phyloP scores from a whole-genome alignment of 2,797 vertebrate genomes.

The Ataeniobius toweri region DNA sequence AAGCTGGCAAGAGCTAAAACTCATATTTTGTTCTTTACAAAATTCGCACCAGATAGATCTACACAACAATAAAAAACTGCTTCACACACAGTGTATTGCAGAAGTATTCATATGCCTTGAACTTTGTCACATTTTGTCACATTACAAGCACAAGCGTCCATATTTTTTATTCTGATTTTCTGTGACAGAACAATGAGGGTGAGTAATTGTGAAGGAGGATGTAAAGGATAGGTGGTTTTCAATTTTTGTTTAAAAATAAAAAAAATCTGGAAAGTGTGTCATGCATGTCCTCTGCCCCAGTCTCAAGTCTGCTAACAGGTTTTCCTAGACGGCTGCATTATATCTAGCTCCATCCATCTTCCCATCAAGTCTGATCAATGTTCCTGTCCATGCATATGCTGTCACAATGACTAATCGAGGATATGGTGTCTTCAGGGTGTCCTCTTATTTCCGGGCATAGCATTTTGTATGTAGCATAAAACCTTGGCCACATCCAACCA shows the following conservation, averaged over 20 bases:
- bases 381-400: background rate
- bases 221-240: background rate
- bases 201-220: background rate
- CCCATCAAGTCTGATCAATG: background rate
- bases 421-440: background rate
- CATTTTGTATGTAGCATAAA: background rate
- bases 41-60: constrained; percentile 72
- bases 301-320: too few species aligned
- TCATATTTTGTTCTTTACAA: constrained; percentile 62
- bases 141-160: background rate
- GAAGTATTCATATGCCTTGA: background rate
- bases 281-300: too few species aligned
- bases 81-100: constrained; percentile 65
- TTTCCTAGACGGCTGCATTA: background rate
- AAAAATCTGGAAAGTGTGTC: too few species aligned
- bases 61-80: constrained; percentile 67
- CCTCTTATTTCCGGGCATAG: background rate
- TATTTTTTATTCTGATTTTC: background rate
- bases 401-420: background rate
- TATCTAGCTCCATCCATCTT: background rate
- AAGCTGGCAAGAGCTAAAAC: constrained; percentile 64
- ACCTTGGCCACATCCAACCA: background rate
- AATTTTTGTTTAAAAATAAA: too few species aligned
- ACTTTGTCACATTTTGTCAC: background rate
- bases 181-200: background rate